A percentile compares a stretch with the other conserved stretches of the same genome.
These are phyloP conservation scores for Albula goreensis DNA, from an alignment of 2,113 vertebrate species.

Conservation along the genomic window DNA sequence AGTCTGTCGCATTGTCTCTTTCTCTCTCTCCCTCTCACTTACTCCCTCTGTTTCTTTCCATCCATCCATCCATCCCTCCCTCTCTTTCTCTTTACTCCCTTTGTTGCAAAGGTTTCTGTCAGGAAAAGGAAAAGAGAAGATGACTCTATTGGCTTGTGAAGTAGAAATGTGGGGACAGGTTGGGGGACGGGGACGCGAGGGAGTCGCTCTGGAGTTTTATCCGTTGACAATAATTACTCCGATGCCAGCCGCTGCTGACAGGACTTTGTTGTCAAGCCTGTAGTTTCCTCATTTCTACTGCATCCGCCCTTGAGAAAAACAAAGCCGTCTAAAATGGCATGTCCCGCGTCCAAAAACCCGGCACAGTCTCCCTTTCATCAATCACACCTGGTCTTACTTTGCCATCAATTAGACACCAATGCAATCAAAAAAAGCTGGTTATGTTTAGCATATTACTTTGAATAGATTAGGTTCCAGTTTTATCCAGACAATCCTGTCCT, in stretches of 20 bases:
- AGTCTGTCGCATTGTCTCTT: background rate
- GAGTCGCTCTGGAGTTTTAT: background rate
- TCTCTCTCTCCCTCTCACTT: background rate
- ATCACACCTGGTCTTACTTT: background rate
- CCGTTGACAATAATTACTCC: background rate
- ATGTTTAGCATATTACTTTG: background rate
- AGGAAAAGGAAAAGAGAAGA: background rate
- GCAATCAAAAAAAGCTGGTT: background rate
- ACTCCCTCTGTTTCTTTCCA: background rate
- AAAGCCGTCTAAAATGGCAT: background rate
- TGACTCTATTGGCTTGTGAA: background rate
- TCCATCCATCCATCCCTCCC: constrained; percentile 32
- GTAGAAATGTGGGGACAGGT: background rate
- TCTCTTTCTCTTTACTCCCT: constrained; percentile 22
- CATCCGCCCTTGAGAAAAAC: background rate
- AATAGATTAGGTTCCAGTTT: background rate
- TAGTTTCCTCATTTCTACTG: background rate
- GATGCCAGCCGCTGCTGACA: background rate
- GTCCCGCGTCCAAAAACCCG: background rate
- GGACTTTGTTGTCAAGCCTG: background rate
- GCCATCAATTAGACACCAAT: background rate
- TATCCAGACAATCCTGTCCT: background rate
- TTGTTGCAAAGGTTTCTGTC: background rate
- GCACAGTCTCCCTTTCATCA: background rate
- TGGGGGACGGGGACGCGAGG: background rate